A percentile compares a stretch with the other conserved stretches of the same genome.
Conservation (phyloP, 2,113 vertebrate genomes). For the Mixornis gularis region DNA sequence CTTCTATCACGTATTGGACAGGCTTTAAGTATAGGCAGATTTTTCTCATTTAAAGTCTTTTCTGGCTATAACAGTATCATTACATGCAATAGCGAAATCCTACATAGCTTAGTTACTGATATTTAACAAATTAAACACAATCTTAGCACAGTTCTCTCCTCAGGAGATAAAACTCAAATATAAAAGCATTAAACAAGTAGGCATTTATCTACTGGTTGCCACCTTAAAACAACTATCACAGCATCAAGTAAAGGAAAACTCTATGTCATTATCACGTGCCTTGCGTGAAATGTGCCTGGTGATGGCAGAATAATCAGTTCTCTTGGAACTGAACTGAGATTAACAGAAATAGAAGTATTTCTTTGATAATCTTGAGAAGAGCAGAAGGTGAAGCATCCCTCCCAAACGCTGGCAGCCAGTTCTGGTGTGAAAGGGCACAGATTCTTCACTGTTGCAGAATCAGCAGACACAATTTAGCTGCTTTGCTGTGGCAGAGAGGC, state of each 20-base stretch:
- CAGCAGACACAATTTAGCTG: background rate
- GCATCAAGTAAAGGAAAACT: background rate
- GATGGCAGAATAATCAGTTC: background rate
- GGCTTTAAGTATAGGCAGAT: background rate
- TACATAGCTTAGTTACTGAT: background rate
- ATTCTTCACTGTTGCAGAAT: background rate
- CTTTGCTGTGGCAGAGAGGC: background rate
- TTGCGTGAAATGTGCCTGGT: fast-evolving
- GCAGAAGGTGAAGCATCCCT: background rate
- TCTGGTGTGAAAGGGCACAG: background rate
- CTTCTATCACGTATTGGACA: fast-evolving
- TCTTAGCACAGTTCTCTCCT: background rate
- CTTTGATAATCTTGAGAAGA: background rate
- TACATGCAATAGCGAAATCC: background rate
- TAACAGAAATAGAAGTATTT: background rate
- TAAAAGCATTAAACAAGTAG: background rate
- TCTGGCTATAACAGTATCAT: background rate
- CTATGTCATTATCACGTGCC: background rate
- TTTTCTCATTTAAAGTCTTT: background rate
- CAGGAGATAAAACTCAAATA: background rate
- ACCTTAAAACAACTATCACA: background rate
- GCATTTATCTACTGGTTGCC: background rate
- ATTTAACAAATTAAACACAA: background rate
- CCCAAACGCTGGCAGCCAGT: background rate
- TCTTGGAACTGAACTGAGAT: background rate